phyloP scores from a whole-genome alignment of 2,113 vertebrate genomes.

The Dermatemys mawii region DNA sequence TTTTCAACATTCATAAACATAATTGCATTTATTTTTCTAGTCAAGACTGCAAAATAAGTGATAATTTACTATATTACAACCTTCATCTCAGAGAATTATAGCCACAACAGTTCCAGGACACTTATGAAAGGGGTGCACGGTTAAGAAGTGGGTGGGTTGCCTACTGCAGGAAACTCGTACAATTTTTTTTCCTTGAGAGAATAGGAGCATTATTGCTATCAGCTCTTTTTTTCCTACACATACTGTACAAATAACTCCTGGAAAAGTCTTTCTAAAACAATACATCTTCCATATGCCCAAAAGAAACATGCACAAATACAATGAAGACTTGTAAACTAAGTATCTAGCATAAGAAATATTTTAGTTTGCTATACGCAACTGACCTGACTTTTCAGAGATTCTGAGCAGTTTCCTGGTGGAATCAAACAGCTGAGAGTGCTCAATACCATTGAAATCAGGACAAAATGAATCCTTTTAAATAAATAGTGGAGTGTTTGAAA shows the following conservation, averaged over 20 bases:
- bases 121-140: constrained; percentile 33
- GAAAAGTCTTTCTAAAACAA: constrained; percentile 35
- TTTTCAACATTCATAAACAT: constrained; percentile 80
- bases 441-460: neutral
- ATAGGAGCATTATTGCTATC: constrained; percentile 33
- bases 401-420: neutral
- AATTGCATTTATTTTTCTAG: constrained; percentile 83
- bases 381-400: neutral
- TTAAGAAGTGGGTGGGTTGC: constrained; percentile 1
- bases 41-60: constrained; percentile 82
- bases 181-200: neutral
- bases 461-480: neutral
- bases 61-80: constrained; percentile 80
- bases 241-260: constrained; percentile 25
- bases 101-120: constrained; percentile 68
- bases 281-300: constrained; percentile 38
- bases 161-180: neutral
- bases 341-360: neutral
- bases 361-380: constrained; percentile 26
- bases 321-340: neutral
- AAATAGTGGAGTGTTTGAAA: neutral
- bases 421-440: neutral
- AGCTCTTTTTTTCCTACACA: constrained; percentile 22
- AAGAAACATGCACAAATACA: neutral
- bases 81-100: constrained; percentile 69